phyloP scores from a whole-genome alignment of 2,888 invertebrate genomes.

The Dasysyrphus tricinctus region DNA sequence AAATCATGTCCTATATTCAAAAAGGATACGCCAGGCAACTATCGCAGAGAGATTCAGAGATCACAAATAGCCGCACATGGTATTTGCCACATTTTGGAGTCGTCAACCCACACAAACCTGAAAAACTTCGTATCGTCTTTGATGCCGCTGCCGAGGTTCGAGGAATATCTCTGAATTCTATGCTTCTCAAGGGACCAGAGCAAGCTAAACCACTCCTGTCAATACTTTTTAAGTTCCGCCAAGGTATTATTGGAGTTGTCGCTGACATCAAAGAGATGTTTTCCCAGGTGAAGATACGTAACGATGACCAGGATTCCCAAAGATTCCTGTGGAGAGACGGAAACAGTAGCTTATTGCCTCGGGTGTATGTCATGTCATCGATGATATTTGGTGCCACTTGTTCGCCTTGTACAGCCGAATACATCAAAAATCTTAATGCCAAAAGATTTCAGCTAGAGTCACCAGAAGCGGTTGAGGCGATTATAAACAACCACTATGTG shows the following conservation, averaged over 20 bases:
- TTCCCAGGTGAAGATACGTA: too few species aligned
- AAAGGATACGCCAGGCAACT: neutral
- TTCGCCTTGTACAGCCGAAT: neutral
- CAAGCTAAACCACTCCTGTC: conserved; percentile 21
- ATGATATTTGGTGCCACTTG: neutral
- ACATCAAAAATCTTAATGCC: neutral
- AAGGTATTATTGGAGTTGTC: conserved; percentile 18
- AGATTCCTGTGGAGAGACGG: too few species aligned
- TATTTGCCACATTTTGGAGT: conserved; percentile 20
- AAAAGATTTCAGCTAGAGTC: neutral
- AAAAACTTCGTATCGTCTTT: neutral
- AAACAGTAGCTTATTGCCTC: too few species aligned
- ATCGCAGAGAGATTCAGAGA: neutral
- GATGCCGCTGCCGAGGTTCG: neutral
- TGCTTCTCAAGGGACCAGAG: neutral
- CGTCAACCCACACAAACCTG: conserved; percentile 1
- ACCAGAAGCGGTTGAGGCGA: neutral
- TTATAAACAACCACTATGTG: neutral
- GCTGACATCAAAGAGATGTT: neutral
- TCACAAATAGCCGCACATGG: neutral
- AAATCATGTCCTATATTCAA: conserved; percentile 29
- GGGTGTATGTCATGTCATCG: neutral
- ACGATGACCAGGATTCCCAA: too few species aligned
- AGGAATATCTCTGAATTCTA: neutral
- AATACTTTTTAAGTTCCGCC: conserved; percentile 5